Base-by-base conservation (phyloP, 2,888 invertebrate species). In the Euplexia lucipara region DNA sequence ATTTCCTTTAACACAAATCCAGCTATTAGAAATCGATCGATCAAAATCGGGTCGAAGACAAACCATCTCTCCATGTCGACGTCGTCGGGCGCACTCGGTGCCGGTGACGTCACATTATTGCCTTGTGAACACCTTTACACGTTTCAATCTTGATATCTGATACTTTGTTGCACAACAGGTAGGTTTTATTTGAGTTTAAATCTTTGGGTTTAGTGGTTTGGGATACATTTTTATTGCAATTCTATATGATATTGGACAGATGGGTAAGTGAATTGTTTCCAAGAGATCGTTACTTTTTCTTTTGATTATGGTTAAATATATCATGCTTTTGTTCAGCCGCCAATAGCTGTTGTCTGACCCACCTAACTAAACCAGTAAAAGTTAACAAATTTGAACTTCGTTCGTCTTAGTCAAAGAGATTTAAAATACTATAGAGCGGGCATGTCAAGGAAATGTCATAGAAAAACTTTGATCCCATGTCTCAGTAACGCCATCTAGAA, bases 121-220 rank as follows among this genome's bases (percentile, higher is more conserved):
- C 51, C 53, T 65, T 54, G 75, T 64, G 72, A 67, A 49, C 68
- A 63, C 56, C 75, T 63, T 35, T 34, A 16, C 22, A 39, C 16
- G n/a, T n/a, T 26, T 58, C 53, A 32, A 76, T 61, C 54, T 59
- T 59, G 67, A 78, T 72, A 73, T 51, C 57, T 34, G 57, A 78
- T 56, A 58, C 53, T 69, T 60, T 58, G 20, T 26, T 30, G 34
- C 20, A 49, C 52, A 76, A 76, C 72, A 71, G 59, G 77, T 71
- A 53, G 59, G 1, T 47, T 76, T 56, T 76, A 75, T 70, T 58
- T 58, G 37, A 58, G 10, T 42, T 58, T 30, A 9, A 1, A 12
- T 8, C 14, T 35, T n/a, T 41, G n/a, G 48, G 47, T 39, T 9
- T 5, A 44, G 18, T 6, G n/a, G 59, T 39, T 47, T 34, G 9